These are phyloP conservation scores for Zygothrica quintamaculata DNA, from an alignment of 2,888 invertebrate species.

Conservation along the genomic window DNA sequence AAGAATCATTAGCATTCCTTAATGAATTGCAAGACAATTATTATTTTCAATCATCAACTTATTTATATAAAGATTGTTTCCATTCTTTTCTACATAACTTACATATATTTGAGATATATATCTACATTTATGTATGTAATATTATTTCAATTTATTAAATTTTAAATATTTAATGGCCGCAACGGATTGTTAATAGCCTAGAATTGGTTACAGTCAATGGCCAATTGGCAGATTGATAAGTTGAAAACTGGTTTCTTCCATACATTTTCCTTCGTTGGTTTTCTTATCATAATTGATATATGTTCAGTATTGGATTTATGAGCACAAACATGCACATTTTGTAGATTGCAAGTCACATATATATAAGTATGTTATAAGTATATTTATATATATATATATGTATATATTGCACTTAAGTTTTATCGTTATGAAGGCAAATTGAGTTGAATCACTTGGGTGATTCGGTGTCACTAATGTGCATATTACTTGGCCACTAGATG, in stretches of 20 bases:
- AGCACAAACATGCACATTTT: slow-evolving; percentile 43
- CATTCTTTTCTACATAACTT: no score
- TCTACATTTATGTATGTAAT: no score
- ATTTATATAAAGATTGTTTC: no score
- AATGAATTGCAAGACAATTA: no score
- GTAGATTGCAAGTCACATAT: slow-evolving; percentile 23
- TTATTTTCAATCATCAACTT: no score
- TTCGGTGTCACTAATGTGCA: slow-evolving; percentile 11
- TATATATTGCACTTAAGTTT: no score
- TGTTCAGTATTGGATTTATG: slow-evolving; percentile 37
- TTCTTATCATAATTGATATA: slow-evolving; percentile 64
- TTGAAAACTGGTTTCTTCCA: slow-evolving; percentile 36
- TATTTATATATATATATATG: slow-evolving; percentile 6
- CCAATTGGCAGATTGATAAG: slow-evolving; percentile 15
- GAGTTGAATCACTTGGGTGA: slow-evolving; percentile 27
- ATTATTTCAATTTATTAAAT: slow-evolving; percentile 39
- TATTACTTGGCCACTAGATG: background rate
- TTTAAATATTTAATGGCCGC: slow-evolving; percentile 42
- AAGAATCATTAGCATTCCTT: no score
- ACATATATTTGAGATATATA: no score
- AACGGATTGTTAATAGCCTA: slow-evolving; percentile 46
- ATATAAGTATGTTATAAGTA: slow-evolving; percentile 7
- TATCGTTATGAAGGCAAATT: no score
- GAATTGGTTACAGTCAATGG: slow-evolving; percentile 45
- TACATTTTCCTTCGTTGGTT: slow-evolving; percentile 6